phyloP scores from a whole-genome alignment of 2,888 invertebrate species.

The Camptogramma bilineatum region DNA sequence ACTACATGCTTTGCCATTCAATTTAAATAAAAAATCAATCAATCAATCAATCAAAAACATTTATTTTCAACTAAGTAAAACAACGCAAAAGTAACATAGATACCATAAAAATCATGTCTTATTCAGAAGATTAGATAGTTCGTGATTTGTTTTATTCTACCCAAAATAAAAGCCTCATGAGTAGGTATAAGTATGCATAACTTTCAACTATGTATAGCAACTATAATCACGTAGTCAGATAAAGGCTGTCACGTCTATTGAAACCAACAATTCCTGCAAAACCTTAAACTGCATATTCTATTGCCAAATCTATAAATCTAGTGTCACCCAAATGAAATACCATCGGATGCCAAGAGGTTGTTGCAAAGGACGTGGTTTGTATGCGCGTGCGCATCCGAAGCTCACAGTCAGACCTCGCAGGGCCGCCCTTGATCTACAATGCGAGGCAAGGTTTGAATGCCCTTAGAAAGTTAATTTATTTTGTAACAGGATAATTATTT shows the following conservation, averaged over 20 bases:
- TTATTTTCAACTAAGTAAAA: too few relatives aligned
- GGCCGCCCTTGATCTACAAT: slow-evolving; percentile 64
- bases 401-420: slow-evolving; percentile 49
- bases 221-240: too few relatives aligned
- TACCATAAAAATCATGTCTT: too few relatives aligned
- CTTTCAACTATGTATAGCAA: too few relatives aligned
- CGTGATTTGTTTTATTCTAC: too few relatives aligned
- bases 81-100: too few relatives aligned
- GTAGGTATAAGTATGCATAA: too few relatives aligned
- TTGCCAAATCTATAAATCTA: slow-evolving; percentile 28
- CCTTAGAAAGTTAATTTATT: slow-evolving; percentile 39
- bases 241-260: too few relatives aligned
- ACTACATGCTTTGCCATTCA: not conserved
- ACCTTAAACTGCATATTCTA: slow-evolving; percentile 9
- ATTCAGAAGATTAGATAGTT: too few relatives aligned
- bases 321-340: slow-evolving; percentile 24
- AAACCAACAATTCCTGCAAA: not conserved
- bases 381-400: slow-evolving; percentile 54
- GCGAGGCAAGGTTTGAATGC: slow-evolving; percentile 41
- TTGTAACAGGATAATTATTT: slow-evolving; percentile 23
- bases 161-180: too few relatives aligned
- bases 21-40: too few relatives aligned
- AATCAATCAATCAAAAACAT: too few relatives aligned
- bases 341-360: slow-evolving; percentile 59
- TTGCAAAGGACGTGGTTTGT: slow-evolving; percentile 68